Evolutionary conservation across 2,113 vertebrate genomes (phyloP).

Genomic region (Scatophagus argus): DNA sequence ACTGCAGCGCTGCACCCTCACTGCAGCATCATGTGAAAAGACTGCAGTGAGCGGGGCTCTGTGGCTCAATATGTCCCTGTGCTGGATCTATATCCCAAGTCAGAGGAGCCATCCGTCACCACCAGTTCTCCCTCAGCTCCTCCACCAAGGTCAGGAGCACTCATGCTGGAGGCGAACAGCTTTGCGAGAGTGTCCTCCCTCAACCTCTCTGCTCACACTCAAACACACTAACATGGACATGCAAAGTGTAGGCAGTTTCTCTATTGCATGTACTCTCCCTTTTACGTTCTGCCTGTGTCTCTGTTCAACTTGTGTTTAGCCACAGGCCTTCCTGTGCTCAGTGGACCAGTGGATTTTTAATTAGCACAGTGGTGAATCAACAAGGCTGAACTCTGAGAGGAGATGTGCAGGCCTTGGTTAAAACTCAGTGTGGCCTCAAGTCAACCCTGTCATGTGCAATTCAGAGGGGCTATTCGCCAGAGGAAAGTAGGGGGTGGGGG

Average conservation of each 20-base stretch:
- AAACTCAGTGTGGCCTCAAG: slow-evolving; percentile 49
- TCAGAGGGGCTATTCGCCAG: slow-evolving; percentile 16
- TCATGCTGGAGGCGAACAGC: slow-evolving; percentile 23
- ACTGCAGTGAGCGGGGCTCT: slow-evolving; percentile 42
- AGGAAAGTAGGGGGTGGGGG: neutral
- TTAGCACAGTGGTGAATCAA: slow-evolving; percentile 69
- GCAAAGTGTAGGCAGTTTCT: neutral
- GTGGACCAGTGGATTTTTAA: slow-evolving; percentile 66
- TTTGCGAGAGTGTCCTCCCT: slow-evolving; percentile 4
- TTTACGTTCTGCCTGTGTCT: neutral
- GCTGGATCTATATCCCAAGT: slow-evolving; percentile 50
- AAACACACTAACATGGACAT: neutral
- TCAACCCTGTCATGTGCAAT: slow-evolving; percentile 46
- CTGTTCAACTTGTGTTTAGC: slow-evolving; percentile 17
- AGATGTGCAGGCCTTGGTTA: slow-evolving; percentile 46
- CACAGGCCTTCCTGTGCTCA: slow-evolving; percentile 57
- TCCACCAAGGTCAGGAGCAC: slow-evolving; percentile 62
- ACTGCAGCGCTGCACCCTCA: slow-evolving; percentile 7
- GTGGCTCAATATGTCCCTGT: slow-evolving; percentile 22
- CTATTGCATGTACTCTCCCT: neutral
- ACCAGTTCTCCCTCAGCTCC: slow-evolving; percentile 18
- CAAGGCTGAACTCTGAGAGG: slow-evolving; percentile 53
- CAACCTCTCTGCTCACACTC: neutral
- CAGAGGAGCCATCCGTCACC: slow-evolving; percentile 58
- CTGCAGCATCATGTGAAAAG: slow-evolving; percentile 57